phyloP scores from a whole-genome alignment of 2,888 invertebrate genomes.

The Cistogaster globosa region DNA sequence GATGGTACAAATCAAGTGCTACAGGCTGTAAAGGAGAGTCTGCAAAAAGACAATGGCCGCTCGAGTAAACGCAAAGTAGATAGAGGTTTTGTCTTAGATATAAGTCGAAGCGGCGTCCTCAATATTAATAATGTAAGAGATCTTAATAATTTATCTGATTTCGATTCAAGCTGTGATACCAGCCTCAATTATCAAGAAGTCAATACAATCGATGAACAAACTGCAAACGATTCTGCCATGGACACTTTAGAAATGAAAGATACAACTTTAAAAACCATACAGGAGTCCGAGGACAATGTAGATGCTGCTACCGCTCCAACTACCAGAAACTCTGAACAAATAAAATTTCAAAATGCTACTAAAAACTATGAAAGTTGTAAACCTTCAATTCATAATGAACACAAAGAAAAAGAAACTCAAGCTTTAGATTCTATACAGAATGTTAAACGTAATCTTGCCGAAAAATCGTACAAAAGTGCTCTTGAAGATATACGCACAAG shows the following conservation, averaged over 20 bases:
- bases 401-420: constrained; percentile 57
- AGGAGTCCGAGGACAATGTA: constrained; percentile 45
- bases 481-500: constrained; percentile 81
- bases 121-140: constrained; percentile 82
- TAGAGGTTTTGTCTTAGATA: constrained; percentile 81
- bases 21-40: constrained; percentile 78
- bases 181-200: constrained; percentile 82
- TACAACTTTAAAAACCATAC: constrained; percentile 46
- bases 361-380: too few species aligned
- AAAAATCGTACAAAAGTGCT: constrained; percentile 79
- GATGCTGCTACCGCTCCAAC: not conserved
- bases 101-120: constrained; percentile 80
- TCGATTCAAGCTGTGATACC: constrained; percentile 83
- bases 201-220: constrained; percentile 73
- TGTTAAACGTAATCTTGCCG: constrained; percentile 75
- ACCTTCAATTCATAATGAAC: not conserved
- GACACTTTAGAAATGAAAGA: constrained; percentile 44
- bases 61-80: constrained; percentile 80
- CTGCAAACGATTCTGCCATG: constrained; percentile 12
- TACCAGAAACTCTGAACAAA: not conserved
- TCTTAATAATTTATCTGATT: constrained; percentile 82
- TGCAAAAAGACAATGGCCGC: constrained; percentile 72
- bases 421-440: constrained; percentile 70
- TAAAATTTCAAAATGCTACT: not conserved
- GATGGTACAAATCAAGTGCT: constrained; percentile 78